These are phyloP conservation scores for Pseudochirops cupreus DNA, from an alignment of 2,797 vertebrate genomes.

Conservation along the genomic window DNA sequence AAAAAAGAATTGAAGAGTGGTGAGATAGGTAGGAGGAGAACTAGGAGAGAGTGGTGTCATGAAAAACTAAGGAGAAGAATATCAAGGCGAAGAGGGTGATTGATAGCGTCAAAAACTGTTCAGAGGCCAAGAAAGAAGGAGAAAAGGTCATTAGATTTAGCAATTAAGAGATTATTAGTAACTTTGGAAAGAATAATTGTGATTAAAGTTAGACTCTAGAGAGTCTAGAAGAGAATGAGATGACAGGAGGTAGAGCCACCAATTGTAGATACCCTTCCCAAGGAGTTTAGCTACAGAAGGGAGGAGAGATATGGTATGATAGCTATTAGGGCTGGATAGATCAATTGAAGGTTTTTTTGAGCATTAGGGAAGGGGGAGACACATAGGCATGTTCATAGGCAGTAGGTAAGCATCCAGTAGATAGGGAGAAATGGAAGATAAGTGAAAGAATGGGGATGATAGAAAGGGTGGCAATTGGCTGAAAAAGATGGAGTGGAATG, in stretches of 20 bases:
- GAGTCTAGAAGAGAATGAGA: neutral
- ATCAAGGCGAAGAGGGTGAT: neutral
- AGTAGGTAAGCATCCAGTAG: neutral
- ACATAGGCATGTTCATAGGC: neutral
- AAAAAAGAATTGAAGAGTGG: neutral
- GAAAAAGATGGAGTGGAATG: neutral
- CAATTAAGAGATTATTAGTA: neutral
- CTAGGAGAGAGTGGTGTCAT: neutral
- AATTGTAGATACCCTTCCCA: neutral
- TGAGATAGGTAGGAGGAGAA: neutral
- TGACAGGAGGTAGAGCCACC: neutral
- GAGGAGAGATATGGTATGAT: neutral
- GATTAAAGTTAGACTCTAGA: neutral
- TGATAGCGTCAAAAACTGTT: neutral
- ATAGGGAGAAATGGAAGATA: neutral
- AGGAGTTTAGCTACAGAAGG: neutral
- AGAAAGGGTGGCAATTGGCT: neutral
- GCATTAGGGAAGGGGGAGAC: neutral
- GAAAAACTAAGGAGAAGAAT: neutral
- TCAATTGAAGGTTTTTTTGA: neutral
- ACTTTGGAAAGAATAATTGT: neutral
- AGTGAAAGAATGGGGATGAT: neutral
- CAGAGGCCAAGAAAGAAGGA: neutral
- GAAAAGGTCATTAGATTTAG: neutral
- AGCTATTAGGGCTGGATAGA: neutral